phyloP scores from a whole-genome alignment of 2,113 vertebrate species.

The Sinocyclocheilus grahami region DNA sequence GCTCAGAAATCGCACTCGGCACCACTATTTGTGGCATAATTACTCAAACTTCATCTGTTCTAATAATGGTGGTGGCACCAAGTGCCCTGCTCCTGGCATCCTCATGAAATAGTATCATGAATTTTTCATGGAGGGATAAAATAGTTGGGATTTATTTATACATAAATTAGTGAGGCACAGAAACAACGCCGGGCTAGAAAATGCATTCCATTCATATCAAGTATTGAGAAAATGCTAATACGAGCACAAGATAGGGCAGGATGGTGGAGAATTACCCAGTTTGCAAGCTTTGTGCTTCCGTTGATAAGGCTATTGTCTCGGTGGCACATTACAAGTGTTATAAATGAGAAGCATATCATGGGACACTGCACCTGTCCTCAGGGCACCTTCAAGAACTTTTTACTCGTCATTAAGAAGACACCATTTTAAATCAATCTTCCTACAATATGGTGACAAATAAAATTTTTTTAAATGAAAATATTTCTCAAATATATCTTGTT shows the following conservation, averaged over 20 bases:
- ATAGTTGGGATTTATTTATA: conserved; percentile 57
- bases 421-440: conserved; percentile 8
- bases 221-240: conserved; percentile 56
- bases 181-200: conserved; percentile 54
- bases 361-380: conserved; percentile 60
- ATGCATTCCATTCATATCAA: conserved; percentile 62
- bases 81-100: conserved; percentile 46
- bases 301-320: conserved; percentile 64
- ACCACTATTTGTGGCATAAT: conserved; percentile 48
- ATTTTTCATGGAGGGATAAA: conserved; percentile 64
- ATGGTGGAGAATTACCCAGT: conserved; percentile 41
- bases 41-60: conserved; percentile 51
- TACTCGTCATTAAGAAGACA: conserved; percentile 52
- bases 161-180: conserved; percentile 61
- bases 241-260: neutral
- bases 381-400: conserved; percentile 26
- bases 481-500: neutral
- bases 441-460: neutral
- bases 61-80: conserved; percentile 46
- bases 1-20: neutral
- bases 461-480: neutral
- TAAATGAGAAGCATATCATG: conserved; percentile 55
- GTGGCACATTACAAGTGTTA: conserved; percentile 63
- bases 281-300: conserved; percentile 56
- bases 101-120: conserved; percentile 45